Conservation (phyloP, 2,888 invertebrate species). For the Cecidostiba fungosa region DNA sequence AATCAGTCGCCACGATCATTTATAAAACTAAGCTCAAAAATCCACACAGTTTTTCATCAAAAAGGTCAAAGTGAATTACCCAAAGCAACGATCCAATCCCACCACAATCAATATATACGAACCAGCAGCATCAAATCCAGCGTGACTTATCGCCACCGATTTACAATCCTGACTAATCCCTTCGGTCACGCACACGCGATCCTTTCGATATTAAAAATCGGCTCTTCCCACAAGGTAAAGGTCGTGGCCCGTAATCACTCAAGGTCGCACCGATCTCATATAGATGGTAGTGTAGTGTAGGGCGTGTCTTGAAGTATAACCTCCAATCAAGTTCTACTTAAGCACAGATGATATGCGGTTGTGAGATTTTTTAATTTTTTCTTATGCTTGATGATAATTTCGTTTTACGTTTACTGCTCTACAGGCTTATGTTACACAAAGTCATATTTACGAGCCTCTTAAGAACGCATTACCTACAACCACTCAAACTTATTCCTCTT, state of each 20-base stretch:
- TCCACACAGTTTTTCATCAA: too few species aligned
- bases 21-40: neutral
- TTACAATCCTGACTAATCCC: neutral
- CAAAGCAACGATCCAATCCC: neutral
- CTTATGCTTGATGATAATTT: neutral
- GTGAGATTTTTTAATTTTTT: neutral
- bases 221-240: neutral
- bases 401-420: neutral
- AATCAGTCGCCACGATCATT: neutral
- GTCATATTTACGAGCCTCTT: neutral
- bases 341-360: neutral
- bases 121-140: neutral
- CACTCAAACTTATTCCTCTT: neutral
- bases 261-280: constrained; percentile 56
- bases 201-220: neutral
- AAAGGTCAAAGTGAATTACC: neutral
- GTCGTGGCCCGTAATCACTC: constrained; percentile 32
- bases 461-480: neutral
- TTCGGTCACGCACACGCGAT: neutral
- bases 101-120: too few species aligned
- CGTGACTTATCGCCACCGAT: neutral
- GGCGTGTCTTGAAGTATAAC: constrained; percentile 53
- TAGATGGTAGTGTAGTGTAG: neutral
- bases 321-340: constrained; percentile 61
- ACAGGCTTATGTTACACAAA: neutral